Evolutionary conservation across 2,888 invertebrate genomes (phyloP), one percentile per base, ranked within the genome.

Genomic region (Epinotia brunnichana): DNA sequence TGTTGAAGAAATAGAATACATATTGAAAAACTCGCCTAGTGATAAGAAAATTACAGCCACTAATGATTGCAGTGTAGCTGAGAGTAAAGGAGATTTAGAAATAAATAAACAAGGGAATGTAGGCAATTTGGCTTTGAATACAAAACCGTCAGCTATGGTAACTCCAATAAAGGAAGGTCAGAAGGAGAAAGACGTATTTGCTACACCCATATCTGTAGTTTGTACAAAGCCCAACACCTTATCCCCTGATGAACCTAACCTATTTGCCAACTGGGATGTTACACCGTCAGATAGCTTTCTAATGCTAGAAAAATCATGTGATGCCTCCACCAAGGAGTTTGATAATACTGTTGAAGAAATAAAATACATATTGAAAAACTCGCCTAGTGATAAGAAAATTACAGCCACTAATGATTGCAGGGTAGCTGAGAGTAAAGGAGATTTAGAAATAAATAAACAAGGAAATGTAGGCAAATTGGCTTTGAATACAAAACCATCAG

Each of bases 301-400:
- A n/a, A n/a, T n/a, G n/a, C n/a, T n/a, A n/a, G n/a, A n/a, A n/a
- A n/a, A n/a, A n/a, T n/a, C n/a, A n/a, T n/a, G n/a, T n/a, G n/a
- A n/a, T n/a, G n/a, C n/a, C 59, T 76, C 82, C 17, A 74, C 67
- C 19, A 81, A 80, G 62, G 78, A 83, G 67, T 78, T 88, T 54
- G 85, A 90, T 73, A 88, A 87, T 71, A 90, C 89, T 63, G 77
- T 87, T 54, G 87, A 90, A 77, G 82, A 85, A 39, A 81, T 90
- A 62, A 85, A 90, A 68, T 86, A 83, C 67, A 87, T 89, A 76
- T 78, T 89, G 67, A 87, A 85, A 70, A 84, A 86, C 79, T 85
- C 84, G 61, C 81, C 81, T 61, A 74, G 48, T 35, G 29, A 44
- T 7, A 24, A 60, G 4, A 66, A 67, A 62, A 41, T 51, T 44